Evolutionary conservation across 2,888 invertebrate genomes (phyloP).

Genomic region (Stenodera caucasica): DNA sequence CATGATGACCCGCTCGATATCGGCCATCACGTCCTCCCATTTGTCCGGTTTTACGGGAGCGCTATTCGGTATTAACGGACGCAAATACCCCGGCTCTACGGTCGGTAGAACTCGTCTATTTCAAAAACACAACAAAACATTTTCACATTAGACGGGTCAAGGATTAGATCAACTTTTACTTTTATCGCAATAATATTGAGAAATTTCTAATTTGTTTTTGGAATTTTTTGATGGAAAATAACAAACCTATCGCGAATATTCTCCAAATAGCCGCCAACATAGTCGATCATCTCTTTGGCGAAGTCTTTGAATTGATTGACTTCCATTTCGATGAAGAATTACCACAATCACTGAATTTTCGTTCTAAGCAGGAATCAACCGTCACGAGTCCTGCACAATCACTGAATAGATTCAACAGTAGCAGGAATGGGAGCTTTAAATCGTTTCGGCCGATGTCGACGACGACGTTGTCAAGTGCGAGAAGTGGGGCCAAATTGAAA

Average conservation of each 20-base stretch:
- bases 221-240: slow-evolving; percentile 9
- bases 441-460: slow-evolving; percentile 6
- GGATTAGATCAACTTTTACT: slow-evolving; percentile 5
- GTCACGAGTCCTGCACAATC: slow-evolving; percentile 19
- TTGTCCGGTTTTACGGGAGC: slow-evolving; percentile 84
- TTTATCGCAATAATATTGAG: background rate
- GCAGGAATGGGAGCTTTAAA: slow-evolving; percentile 37
- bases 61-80: slow-evolving; percentile 78
- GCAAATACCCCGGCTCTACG: slow-evolving; percentile 92
- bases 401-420: slow-evolving; percentile 32
- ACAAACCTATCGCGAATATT: slow-evolving; percentile 85
- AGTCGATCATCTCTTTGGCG: slow-evolving; percentile 93
- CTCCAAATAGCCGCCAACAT: slow-evolving; percentile 90
- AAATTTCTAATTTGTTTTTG: background rate
- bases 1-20: slow-evolving; percentile 95
- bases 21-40: slow-evolving; percentile 90
- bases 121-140: slow-evolving; percentile 26
- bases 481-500: slow-evolving; percentile 39
- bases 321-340: slow-evolving; percentile 65
- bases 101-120: slow-evolving; percentile 82
- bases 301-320: slow-evolving; percentile 81
- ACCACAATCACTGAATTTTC: background rate
- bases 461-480: slow-evolving; percentile 16
- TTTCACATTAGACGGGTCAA: slow-evolving; percentile 11
- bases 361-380: too few species aligned